phyloP scores from a whole-genome alignment of 2,113 vertebrate species.

The Gambusia affinis region DNA sequence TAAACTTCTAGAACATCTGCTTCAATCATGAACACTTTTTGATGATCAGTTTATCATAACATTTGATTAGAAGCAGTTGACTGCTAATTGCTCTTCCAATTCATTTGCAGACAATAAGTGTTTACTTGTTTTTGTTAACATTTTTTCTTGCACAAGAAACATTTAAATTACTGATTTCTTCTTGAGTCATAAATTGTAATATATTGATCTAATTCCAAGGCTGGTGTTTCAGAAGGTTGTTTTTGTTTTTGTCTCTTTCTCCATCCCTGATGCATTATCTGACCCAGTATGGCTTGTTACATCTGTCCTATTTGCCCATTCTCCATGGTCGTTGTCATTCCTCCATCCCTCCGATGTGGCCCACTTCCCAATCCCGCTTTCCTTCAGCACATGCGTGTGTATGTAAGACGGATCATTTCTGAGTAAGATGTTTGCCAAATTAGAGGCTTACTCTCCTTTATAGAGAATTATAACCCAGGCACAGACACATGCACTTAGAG shows the following conservation, averaged over 20 bases:
- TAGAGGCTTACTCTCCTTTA: constrained; percentile 68
- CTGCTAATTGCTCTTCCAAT: background rate
- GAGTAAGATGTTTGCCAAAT: constrained; percentile 66
- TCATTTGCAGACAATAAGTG: background rate
- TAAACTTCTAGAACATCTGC: background rate
- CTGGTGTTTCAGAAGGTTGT: constrained; percentile 31
- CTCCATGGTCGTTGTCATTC: constrained; percentile 31
- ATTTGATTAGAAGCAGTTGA: background rate
- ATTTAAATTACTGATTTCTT: background rate
- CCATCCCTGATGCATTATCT: constrained; percentile 63
- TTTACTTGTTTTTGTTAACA: background rate
- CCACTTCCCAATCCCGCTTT: constrained; percentile 41
- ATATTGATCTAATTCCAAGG: background rate
- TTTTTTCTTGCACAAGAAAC: background rate
- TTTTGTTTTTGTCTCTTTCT: constrained; percentile 53
- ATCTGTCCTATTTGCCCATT: constrained; percentile 56
- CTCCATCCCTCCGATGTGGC: constrained; percentile 53
- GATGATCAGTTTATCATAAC: background rate
- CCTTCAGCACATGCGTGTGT: constrained; percentile 37
- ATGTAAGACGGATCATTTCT: constrained; percentile 58
- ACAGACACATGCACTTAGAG: constrained; percentile 8
- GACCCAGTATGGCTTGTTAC: constrained; percentile 65
- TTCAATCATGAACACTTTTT: background rate
- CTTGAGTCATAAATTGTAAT: background rate
- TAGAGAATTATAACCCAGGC: constrained; percentile 57